Evolutionary conservation across 2,797 vertebrate species (phyloP), one percentile per base, ranked within the genome.

Genomic region (Serranus cabrilla): DNA sequence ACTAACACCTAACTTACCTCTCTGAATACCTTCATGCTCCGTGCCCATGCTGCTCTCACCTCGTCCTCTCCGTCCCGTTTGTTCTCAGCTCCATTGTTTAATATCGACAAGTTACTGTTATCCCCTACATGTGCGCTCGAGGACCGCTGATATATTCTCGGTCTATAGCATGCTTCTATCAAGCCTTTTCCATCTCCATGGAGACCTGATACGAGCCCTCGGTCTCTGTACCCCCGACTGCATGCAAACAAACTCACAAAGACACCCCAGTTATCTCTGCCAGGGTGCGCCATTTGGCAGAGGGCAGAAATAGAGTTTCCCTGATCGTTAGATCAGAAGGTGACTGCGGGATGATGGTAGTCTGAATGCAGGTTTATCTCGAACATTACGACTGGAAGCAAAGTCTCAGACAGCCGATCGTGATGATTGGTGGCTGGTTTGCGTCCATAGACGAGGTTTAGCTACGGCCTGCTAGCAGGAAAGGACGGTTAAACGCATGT

Each of bases 51-150:
- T n/a, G 14, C 52, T 57, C 63, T 70, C 43, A 11, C 76, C 68
- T 58, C 54, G 27, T 51, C 50, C 59, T 74, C 2, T 11, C 61
- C 43, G 31, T 72, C 47, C 76, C 45, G 60, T 72, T 66, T 54
- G 43, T 25, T 80, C 62, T 40, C 20, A 58, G 69, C 77, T 77
- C 77, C 79, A 89, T 93, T 93, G 87, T 92, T 84, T 87, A 47
- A 78, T 67, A 83, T 66, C 21, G 73, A 79, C 64, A 84, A 70
- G 74, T 86, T 78, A 65, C 51, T 54, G 55, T 80, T 52, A 12
- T 72, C 57, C 62, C 21, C 64, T 7, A 47, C 72, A 17, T 76
- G 71, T 61, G 45, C 11, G 1, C 34, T 47, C 4, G 17, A 64
- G 62, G 59, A 78, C 67, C 25, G 76, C 57, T 40, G 67, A 89